Conservation (phyloP, 2,888 invertebrate genomes). For the Yponomeuta cagnagella region DNA sequence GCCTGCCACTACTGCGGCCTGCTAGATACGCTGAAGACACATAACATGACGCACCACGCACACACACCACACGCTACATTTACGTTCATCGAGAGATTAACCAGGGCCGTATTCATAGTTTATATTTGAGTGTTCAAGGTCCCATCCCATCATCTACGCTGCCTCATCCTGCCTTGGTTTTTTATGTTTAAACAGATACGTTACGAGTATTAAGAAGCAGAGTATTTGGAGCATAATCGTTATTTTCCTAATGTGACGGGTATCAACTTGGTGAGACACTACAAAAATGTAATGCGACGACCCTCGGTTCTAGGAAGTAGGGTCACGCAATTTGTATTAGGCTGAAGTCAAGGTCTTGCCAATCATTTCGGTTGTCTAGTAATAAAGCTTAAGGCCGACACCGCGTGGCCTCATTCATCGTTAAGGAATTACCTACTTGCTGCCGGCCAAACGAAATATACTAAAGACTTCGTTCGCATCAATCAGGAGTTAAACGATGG, state of each 20-base stretch:
- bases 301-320: constrained; percentile 66
- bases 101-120: constrained; percentile 43
- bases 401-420: constrained; percentile 40
- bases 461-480: not conserved
- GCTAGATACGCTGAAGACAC: constrained; percentile 6
- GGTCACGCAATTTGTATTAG: constrained; percentile 67
- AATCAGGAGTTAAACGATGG: not conserved
- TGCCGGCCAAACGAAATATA: not conserved
- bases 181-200: not conserved
- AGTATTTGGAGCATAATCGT: constrained; percentile 3
- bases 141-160: not conserved
- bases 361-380: constrained; percentile 64
- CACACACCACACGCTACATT: constrained; percentile 40
- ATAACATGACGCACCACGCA: constrained; percentile 23
- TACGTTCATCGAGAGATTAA: constrained; percentile 31
- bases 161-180: not conserved
- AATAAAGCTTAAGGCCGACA: constrained; percentile 60
- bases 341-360: constrained; percentile 66
- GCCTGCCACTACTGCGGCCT: constrained; percentile 38
- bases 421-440: not conserved
- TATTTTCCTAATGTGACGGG: constrained; percentile 1
- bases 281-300: constrained; percentile 50
- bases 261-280: constrained; percentile 29
- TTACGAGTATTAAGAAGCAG: constrained; percentile 1
- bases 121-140: constrained; percentile 20